These are phyloP conservation scores for Phrynosoma blainvillii DNA, from an alignment of 2,113 vertebrate genomes.

Conservation along the genomic window DNA sequence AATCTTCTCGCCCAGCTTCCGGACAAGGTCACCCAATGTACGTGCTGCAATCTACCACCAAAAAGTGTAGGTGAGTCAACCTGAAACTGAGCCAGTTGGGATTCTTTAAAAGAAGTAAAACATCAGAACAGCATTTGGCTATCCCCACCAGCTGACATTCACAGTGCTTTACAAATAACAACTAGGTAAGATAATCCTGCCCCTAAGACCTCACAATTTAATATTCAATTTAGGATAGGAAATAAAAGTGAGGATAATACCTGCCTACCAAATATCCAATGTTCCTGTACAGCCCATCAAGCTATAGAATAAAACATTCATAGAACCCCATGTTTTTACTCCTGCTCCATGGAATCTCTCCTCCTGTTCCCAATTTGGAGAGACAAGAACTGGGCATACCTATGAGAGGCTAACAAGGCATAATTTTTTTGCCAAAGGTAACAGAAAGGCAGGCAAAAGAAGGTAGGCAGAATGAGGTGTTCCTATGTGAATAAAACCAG, in stretches of 20 bases:
- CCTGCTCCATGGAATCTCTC: background rate
- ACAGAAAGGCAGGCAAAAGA: background rate
- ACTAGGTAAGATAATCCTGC: background rate
- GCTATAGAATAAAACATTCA: background rate
- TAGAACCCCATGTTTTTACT: background rate
- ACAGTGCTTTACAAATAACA: background rate
- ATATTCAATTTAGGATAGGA: background rate
- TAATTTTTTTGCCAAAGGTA: too few relatives aligned
- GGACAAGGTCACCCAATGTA: conserved; percentile 94
- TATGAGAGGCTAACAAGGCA: too few relatives aligned
- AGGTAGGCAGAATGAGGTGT: background rate
- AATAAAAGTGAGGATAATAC: background rate
- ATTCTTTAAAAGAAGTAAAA: background rate
- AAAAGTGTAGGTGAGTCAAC: background rate
- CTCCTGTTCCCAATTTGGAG: background rate
- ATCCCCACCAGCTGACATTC: background rate
- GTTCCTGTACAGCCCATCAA: too few relatives aligned
- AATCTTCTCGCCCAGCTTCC: conserved; percentile 98
- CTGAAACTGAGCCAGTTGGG: background rate
- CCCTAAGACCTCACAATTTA: background rate
- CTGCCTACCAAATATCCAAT: too few relatives aligned
- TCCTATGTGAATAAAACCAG: background rate
- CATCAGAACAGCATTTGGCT: too few relatives aligned
- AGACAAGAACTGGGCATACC: background rate
- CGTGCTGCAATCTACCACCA: conserved; percentile 90